These are phyloP conservation scores for Rutilus rutilus DNA, from an alignment of 2,113 vertebrate genomes.

Conservation along the genomic window DNA sequence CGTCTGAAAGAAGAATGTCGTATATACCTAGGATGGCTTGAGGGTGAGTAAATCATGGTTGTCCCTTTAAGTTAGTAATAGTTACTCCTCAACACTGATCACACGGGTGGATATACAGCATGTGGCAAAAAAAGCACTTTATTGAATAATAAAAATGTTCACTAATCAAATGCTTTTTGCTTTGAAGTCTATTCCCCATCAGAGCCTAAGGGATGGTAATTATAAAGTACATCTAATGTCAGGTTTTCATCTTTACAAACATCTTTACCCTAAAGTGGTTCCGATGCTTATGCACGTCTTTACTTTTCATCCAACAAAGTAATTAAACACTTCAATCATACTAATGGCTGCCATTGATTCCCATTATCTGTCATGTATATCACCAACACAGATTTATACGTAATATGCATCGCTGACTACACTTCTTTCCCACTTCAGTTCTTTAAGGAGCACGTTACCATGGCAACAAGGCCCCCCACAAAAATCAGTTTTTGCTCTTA, in stretches of 20 bases:
- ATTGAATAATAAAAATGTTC: background rate
- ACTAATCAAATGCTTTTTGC: background rate
- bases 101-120: background rate
- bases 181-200: background rate
- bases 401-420: constrained; percentile 27
- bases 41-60: too few species aligned
- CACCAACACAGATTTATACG: background rate
- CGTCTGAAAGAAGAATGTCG: too few species aligned
- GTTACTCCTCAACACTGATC: background rate
- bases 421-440: constrained; percentile 9
- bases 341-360: constrained; percentile 33
- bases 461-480: constrained; percentile 48
- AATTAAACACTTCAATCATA: constrained; percentile 34
- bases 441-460: constrained; percentile 43
- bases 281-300: background rate
- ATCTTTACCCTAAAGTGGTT: constrained; percentile 11
- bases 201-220: background rate
- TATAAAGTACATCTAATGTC: constrained; percentile 17
- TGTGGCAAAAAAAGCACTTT: constrained; percentile 1
- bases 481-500: background rate
- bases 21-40: too few species aligned
- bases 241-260: constrained; percentile 5
- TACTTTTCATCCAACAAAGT: constrained; percentile 29
- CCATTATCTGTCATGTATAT: constrained; percentile 30
- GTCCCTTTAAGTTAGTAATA: background rate